Evolutionary conservation across 2,888 invertebrate species (phyloP), one percentile per base, ranked within the genome.

Genomic region (Thereva nobilitata): DNA sequence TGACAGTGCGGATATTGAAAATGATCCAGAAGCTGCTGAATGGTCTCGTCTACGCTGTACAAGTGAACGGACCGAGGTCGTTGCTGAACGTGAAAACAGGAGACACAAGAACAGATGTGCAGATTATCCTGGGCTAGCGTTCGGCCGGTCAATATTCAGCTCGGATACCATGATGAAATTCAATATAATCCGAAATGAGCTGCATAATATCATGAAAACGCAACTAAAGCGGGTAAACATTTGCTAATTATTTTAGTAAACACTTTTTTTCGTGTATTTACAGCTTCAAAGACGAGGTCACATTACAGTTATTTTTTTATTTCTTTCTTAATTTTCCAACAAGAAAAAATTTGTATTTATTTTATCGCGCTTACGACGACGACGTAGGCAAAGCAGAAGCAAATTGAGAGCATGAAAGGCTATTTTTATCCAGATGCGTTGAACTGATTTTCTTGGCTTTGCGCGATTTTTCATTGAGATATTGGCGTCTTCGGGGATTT

Each of bases 81-180:
- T 94, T 70, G 92, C 93, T 40, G 94, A 91, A 77, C 85, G 93
- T 70, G 93, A 93, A 77, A 89, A 86, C 67, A 84, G 91, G 61
- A 81, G 87, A 68, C 85, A 91, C 74, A 85, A 87, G 74, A 85
- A 90, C 74, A 85, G 93, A 80, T 94, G 94, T 81, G 90, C 93
- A 47, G 95, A 95, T 79, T 95, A 95, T 83, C 95, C 95, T 0
- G 95, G 95, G 38, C 82, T 95, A 68, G 94, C 94, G 1, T 93
- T 95, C 78, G 94, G 93, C 61, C 89, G 91, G 73, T 94, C 94
- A 71, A 91, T 95, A 78, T 95, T 95, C 83, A 95, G 94, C 78
- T 95, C 96, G 67, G 96, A 95, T 79, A 96, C 97, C 7, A 90
- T 97, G 89, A 96, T 97, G 92, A 97, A 96, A 84, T 96, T 97